phyloP scores from a whole-genome alignment of 2,797 vertebrate species.

The Onychomys leucogaster region DNA sequence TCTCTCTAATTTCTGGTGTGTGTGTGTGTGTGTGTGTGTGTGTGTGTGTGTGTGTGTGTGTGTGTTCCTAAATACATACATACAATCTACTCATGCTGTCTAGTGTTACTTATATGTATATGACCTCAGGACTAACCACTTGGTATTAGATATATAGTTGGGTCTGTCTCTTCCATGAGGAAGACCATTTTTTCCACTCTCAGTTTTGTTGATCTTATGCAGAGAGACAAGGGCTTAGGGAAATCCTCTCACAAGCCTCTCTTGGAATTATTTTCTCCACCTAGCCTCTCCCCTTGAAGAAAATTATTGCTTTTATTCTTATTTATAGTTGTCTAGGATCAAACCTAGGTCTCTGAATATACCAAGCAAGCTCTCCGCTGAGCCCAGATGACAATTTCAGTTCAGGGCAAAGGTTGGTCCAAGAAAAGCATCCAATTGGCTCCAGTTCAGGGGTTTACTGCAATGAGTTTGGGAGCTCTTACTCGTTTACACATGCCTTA shows the following conservation, averaged over 20 bases:
- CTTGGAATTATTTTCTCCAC: not conserved
- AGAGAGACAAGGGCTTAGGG: not conserved
- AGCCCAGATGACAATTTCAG: not conserved
- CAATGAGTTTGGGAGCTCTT: conserved; percentile 7
- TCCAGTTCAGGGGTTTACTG: not conserved
- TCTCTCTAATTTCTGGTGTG: no score
- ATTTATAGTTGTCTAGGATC: not conserved
- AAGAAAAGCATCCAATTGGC: not conserved
- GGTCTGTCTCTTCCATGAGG: not conserved
- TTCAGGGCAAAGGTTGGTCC: not conserved
- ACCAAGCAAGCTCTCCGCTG: not conserved
- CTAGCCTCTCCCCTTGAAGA: not conserved
- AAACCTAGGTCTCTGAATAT: not conserved
- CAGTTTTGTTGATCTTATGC: not conserved
- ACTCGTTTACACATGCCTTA: not conserved
- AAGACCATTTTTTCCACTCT: not conserved
- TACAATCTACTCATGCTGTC: no score
- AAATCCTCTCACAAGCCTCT: not conserved
- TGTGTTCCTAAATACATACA: no score
- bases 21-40: no score
- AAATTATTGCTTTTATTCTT: not conserved
- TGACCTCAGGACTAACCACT: not conserved
- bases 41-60: no score
- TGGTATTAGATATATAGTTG: not conserved
- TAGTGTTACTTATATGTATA: not conserved